phyloP scores from a whole-genome alignment of 2,113 vertebrate genomes.

The Ailurus styani region DNA sequence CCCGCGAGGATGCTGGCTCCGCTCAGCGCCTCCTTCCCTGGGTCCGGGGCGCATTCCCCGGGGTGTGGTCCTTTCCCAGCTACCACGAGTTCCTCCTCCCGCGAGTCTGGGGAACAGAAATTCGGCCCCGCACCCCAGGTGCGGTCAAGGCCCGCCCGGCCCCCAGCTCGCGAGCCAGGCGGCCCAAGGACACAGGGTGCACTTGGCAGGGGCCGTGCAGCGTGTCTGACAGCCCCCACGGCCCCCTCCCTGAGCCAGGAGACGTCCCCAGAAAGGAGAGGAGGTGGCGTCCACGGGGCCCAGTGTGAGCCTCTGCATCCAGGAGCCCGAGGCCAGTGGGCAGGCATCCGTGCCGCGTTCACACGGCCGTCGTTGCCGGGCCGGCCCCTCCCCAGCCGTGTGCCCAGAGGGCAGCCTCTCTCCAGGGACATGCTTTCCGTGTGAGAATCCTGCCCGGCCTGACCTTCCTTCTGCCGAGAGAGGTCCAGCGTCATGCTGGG shows the following conservation, averaged over 20 bases:
- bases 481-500: background rate
- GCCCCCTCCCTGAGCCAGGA: no score
- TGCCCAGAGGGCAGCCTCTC: fast-evolving
- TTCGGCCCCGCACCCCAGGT: background rate
- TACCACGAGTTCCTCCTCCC: fast-evolving
- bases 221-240: fast-evolving
- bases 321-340: fast-evolving
- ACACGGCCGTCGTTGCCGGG: fast-evolving
- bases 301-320: fast-evolving
- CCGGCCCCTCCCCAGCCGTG: background rate
- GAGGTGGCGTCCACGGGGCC: fast-evolving
- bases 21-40: fast-evolving
- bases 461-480: background rate
- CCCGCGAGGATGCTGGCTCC: fast-evolving
- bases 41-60: fast-evolving
- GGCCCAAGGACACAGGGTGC: fast-evolving
- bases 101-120: background rate
- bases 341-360: fast-evolving
- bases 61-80: fast-evolving
- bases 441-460: background rate
- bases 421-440: fast-evolving
- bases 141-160: background rate
- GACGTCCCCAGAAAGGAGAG: background rate
- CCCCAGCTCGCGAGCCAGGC: background rate
- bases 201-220: fast-evolving